Percentiles rank a stretch among this genome's conserved stretches.
These are phyloP conservation scores for Cyprinodon diabolis DNA, from an alignment of 2,797 vertebrate genomes.

Conservation along the genomic window DNA sequence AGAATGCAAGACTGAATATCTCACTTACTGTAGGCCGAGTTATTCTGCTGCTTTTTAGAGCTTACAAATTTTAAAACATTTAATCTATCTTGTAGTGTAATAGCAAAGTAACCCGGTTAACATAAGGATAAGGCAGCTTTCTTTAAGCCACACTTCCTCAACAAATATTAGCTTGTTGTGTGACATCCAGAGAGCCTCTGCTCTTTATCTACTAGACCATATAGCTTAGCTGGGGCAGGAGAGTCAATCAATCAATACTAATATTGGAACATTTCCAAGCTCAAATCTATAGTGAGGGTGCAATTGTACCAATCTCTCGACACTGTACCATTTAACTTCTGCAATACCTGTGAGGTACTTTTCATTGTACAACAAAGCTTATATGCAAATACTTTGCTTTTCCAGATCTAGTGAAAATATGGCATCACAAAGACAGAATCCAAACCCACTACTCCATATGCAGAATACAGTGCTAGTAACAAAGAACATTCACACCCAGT, in stretches of 20 bases:
- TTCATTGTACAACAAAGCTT: slow-evolving; percentile 1
- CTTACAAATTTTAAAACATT: background rate
- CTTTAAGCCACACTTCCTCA: slow-evolving; percentile 2
- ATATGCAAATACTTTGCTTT: slow-evolving; percentile 4
- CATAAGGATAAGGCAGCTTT: background rate
- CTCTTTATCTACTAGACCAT: slow-evolving; percentile 18
- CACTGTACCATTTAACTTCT: background rate
- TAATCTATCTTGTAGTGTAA: background rate
- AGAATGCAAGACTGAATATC: background rate
- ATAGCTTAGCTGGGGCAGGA: slow-evolving; percentile 12
- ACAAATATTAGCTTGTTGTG: slow-evolving; percentile 7
- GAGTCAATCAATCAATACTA: slow-evolving; percentile 44
- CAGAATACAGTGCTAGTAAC: slow-evolving; percentile 21
- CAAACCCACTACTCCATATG: slow-evolving; percentile 8
- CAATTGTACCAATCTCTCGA: slow-evolving; percentile 1
- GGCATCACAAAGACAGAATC: slow-evolving; percentile 33
- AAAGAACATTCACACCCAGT: slow-evolving; percentile 33
- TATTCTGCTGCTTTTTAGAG: background rate
- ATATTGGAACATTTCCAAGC: slow-evolving; percentile 23
- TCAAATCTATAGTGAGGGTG: slow-evolving; percentile 5
- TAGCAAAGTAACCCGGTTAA: slow-evolving; percentile 7
- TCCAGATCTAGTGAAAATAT: slow-evolving; percentile 13
- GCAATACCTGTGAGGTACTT: background rate
- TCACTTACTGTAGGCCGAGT: background rate
- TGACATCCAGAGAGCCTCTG: slow-evolving; percentile 1